Base-by-base conservation (phyloP, 1,140 invertebrate species). In the Drosophila carrolli region DNA sequence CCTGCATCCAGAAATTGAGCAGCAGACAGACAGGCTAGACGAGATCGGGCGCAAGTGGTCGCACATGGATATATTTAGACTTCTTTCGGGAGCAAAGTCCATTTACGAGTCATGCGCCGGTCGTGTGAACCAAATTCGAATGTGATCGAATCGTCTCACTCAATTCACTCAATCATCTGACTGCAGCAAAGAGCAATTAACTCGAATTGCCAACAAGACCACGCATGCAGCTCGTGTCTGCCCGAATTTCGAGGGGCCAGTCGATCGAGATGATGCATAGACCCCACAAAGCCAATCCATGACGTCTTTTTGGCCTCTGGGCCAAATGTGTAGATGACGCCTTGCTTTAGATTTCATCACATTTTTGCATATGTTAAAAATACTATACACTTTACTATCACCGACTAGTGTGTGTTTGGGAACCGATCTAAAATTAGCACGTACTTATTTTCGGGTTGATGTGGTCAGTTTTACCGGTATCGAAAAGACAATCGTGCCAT, bases 81-180 rank as follows among this genome's bases (percentile, higher is more conserved):
- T 56, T 76, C 43, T 48, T 44, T 23, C 50, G 62, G 61, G 35
- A 27, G 61, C 50, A 86, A 85, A 85, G 82, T 85, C 82, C 82
- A 86, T 41, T 75, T 75, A 78, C 82, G 82, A 86, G 82, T 86
- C 82, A 85, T 86, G 82, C 58, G 83, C 75, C 70, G 75, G 65
- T 67, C 78, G 68, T 85, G 81, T 85, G 78, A 81, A 68, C 62
- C 60, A 67, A 65, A 47, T 46, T 47, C 51, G 48, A 48, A 61
- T 79, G 62, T 53, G 55, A 75, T 75, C 60, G 72, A 75, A 67
- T 53, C 54, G 73, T 53, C 29, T 57, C 40, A 53, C 57, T 70
- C 56, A 77, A 77, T 77, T 77, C 65, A 48, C 40, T 70, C 56
- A 70, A 67, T 43, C 74, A 61, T 56, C 55, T 48, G 47, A 50